These are phyloP conservation scores for Plagodis pulveraria DNA, from an alignment of 2,888 invertebrate genomes.

Conservation along the genomic window DNA sequence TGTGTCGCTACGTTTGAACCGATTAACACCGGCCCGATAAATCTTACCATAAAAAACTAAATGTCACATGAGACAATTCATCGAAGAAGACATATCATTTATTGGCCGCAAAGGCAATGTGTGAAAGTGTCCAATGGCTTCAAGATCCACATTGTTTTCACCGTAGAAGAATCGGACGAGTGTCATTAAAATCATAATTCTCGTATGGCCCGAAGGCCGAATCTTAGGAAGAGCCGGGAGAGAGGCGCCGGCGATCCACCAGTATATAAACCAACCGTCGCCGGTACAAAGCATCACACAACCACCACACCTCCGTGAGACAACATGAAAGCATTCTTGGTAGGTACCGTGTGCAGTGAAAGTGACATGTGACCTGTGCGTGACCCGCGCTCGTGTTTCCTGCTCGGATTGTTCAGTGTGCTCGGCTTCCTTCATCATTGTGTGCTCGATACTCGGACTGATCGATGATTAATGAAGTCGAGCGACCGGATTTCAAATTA, in stretches of 20 bases:
- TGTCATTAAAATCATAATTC: conserved; percentile 84
- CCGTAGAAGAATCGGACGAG: conserved; percentile 77
- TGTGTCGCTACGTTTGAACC: background rate
- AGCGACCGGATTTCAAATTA: conserved; percentile 40
- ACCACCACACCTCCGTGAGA: conserved; percentile 79
- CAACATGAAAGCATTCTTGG: conserved; percentile 85
- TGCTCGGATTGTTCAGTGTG: conserved; percentile 63
- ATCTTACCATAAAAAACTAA: conserved; percentile 12
- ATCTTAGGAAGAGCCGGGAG: conserved; percentile 83
- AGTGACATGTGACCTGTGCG: conserved; percentile 79
- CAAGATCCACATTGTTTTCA: conserved; percentile 79
- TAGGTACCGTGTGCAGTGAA: conserved; percentile 81
- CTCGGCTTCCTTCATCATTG: conserved; percentile 60
- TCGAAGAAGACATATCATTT: conserved; percentile 17
- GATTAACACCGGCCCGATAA: conserved; percentile 17
- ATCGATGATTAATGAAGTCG: conserved; percentile 45
- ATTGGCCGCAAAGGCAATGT: conserved; percentile 37
- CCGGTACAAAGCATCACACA: conserved; percentile 78
- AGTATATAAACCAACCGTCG: conserved; percentile 74
- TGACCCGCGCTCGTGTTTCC: conserved; percentile 64
- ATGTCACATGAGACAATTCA: conserved; percentile 16
- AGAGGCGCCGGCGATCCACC: conserved; percentile 73
- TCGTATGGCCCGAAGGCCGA: conserved; percentile 81
- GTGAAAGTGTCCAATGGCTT: conserved; percentile 70
- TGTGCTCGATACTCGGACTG: conserved; percentile 16